Conservation (phyloP, 2,113 vertebrate species). For the Seriola aureovittata region DNA sequence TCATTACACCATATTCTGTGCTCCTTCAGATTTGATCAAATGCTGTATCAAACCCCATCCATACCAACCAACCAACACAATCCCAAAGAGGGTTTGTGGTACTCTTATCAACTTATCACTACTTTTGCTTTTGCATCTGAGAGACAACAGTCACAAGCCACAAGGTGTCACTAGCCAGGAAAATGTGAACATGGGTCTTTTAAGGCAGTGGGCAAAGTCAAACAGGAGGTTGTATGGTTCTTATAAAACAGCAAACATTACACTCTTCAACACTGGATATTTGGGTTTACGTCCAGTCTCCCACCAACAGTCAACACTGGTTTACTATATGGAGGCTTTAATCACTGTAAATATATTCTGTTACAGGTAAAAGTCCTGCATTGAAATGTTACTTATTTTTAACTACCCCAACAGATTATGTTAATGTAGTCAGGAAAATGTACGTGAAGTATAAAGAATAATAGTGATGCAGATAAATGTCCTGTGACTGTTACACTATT, state of each 20-base stretch:
- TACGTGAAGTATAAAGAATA: no score
- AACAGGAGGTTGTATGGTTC: not conserved
- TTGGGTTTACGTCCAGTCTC: not conserved
- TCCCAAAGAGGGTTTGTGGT: not conserved
- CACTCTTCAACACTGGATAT: not conserved
- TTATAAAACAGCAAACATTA: not conserved
- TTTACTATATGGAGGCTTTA: conserved; percentile 2
- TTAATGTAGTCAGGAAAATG: no score
- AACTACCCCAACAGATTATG: no score
- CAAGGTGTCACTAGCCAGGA: not conserved
- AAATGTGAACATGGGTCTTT: not conserved
- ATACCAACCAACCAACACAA: not conserved
- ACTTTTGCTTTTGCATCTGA: not conserved
- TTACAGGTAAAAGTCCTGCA: no score
- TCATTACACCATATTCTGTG: no score
- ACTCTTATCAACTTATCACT: no score
- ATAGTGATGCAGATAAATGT: no score
- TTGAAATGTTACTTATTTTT: no score
- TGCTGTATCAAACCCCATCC: no score
- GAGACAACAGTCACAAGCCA: not conserved
- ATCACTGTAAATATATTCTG: not conserved
- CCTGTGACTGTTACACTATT: no score
- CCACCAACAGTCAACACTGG: not conserved
- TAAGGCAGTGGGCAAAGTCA: not conserved
- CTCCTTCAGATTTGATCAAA: no score